Base-by-base conservation (phyloP, 2,888 invertebrate genomes). In the Protonemura montana region DNA sequence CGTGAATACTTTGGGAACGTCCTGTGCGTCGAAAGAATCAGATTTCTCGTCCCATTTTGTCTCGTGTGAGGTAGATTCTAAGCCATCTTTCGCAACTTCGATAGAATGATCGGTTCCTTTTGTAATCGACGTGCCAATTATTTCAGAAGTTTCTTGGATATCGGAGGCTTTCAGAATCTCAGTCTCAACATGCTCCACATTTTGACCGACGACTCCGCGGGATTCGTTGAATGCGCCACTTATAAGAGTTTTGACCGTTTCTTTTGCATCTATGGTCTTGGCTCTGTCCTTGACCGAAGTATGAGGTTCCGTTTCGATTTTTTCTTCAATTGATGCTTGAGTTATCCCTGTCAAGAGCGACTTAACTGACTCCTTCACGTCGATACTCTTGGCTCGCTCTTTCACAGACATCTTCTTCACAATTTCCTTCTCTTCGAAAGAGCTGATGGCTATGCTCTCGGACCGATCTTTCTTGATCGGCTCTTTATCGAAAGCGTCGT, bases 261-360 rank as follows among this genome's bases (percentile, higher is more conserved):
- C 81, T 27, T 81, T 81, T 6, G 81, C 76, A 7, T 87, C 85
- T n/a, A 87, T 42, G 27, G 41, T 82, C 84, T 35, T 78, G 85
- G 86, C 89, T 87, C 27, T 85, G 76, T 82, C 85, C 27, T 41
- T 88, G 87, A 28, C 88, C 88, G 26, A 88, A 88, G 5, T 42
- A 85, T 42, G 87, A 87, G 2, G 21, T 77, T 86, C 85, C 26
- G 26, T 7, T 27, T 78, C 78, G 26, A 28, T 7, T 10, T 7
- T 30, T 5, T 28, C 30, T 6, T 28, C 29, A 30, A 30, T n/a
- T 7, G 30, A n/a, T 2, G 16, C 28, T 2, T 81, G 28, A 2
- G 30, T 3, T 2, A 28, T 5, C 13, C 81, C 81, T 27, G 28
- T 81, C 7, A 81, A 10, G 10, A 85, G 84, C 6, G 59, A 35